Conservation (phyloP, 1,140 invertebrate species). For the Drosophila kohkoa region DNA sequence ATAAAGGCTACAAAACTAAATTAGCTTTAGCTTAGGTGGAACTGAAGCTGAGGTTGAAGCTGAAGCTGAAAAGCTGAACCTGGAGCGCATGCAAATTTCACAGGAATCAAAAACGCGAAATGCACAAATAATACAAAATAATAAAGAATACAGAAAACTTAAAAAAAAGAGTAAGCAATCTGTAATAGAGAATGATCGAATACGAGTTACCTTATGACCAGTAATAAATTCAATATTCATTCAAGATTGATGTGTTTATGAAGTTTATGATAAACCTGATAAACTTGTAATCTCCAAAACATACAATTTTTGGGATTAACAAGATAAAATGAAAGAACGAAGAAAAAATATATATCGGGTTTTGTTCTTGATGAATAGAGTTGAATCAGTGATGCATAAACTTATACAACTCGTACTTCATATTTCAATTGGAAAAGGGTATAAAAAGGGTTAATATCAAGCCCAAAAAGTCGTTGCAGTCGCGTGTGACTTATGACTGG, state of each 20-base stretch:
- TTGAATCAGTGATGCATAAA: not conserved
- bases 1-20: slow-evolving; percentile 60
- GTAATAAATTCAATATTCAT: not conserved
- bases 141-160: slow-evolving; percentile 23
- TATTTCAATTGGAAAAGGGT: not conserved
- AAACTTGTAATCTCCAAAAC: no score
- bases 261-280: no score
- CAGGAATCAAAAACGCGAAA: slow-evolving; percentile 74
- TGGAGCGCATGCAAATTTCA: slow-evolving; percentile 73
- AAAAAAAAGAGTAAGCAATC: not conserved
- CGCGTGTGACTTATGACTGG: slow-evolving; percentile 65
- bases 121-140: slow-evolving; percentile 77
- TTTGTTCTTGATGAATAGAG: not conserved
- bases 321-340: no score
- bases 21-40: slow-evolving; percentile 60
- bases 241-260: no score
- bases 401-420: not conserved
- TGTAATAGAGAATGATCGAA: not conserved
- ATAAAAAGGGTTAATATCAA: slow-evolving; percentile 21
- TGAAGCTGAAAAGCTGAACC: slow-evolving; percentile 17
- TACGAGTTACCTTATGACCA: not conserved
- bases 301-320: no score
- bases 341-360: not conserved
- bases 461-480: slow-evolving; percentile 46
- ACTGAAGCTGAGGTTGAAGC: slow-evolving; percentile 22